Conservation (phyloP, 1,140 invertebrate species). For the Venustaconcha ellipsiformis region DNA sequence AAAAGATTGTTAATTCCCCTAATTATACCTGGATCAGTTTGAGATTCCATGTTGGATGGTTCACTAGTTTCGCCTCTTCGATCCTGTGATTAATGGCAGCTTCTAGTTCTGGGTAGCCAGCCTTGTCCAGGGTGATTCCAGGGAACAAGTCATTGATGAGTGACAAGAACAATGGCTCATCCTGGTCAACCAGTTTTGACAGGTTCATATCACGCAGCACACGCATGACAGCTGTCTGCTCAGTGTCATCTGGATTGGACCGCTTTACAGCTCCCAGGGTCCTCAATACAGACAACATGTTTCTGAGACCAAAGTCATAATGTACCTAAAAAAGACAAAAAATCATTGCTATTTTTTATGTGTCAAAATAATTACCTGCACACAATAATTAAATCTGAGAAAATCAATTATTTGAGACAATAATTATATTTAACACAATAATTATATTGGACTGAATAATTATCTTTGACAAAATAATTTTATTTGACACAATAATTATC, state of each 20-base stretch:
- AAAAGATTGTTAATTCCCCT: too few relatives aligned
- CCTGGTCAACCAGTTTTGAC: slow-evolving; percentile 95
- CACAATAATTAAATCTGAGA: too few relatives aligned
- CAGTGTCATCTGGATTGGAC: slow-evolving; percentile 89
- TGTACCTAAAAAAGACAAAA: slow-evolving; percentile 80
- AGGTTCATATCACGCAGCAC: slow-evolving; percentile 98
- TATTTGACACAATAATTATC: too few relatives aligned
- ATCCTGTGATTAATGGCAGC: slow-evolving; percentile 60
- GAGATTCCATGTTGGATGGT: slow-evolving; percentile 93
- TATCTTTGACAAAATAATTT: too few relatives aligned
- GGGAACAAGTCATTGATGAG: slow-evolving; percentile 96
- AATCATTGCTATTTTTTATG: too few relatives aligned
- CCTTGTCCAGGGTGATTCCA: slow-evolving; percentile 92
- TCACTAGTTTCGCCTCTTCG: slow-evolving; percentile 77
- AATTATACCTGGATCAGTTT: slow-evolving; percentile 87
- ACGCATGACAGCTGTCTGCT: slow-evolving; percentile 96
- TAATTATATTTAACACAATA: too few relatives aligned
- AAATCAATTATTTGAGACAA: too few relatives aligned
- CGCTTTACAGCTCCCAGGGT: slow-evolving; percentile 93
- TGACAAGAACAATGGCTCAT: slow-evolving; percentile 96
- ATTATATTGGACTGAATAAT: too few relatives aligned
- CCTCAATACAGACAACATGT: slow-evolving; percentile 93
- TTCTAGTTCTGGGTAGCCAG: slow-evolving; percentile 82
- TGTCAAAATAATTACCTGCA: too few relatives aligned
- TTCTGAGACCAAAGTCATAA: slow-evolving; percentile 96